These are phyloP conservation scores for Augiades crinisus DNA, from an alignment of 2,888 invertebrate species.

Conservation along the genomic window DNA sequence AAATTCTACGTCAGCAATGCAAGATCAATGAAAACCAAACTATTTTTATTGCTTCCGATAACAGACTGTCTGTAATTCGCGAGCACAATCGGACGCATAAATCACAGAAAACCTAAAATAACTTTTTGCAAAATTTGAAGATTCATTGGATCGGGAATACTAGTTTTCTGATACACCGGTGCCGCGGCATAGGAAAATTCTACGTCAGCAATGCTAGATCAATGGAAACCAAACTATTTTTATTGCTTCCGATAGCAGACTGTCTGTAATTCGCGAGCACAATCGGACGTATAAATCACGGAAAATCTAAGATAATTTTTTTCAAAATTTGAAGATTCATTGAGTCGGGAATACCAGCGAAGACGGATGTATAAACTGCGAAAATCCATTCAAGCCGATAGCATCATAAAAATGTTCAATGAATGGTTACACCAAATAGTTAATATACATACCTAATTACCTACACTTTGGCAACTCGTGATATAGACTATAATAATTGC, in stretches of 20 bases:
- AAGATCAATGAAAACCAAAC: constrained; percentile 16
- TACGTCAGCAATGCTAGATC: constrained; percentile 15
- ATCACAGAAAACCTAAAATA: constrained; percentile 10
- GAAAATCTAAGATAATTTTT: constrained; percentile 5
- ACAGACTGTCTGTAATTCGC: not conserved
- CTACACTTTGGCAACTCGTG: too few relatives aligned
- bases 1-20: constrained; percentile 9
- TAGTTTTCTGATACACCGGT: too few relatives aligned
- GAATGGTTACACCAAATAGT: too few relatives aligned
- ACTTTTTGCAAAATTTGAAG: constrained; percentile 2
- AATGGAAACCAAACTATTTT: constrained; percentile 16
- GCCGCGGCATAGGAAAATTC: not conserved
- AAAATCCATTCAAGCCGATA: too few relatives aligned
- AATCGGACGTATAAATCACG: constrained; percentile 17
- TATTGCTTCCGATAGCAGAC: constrained; percentile 4
- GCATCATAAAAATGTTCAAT: too few relatives aligned
- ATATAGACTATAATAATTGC: too few relatives aligned
- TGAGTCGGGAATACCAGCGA: not conserved
- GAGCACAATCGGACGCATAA: constrained; percentile 12
- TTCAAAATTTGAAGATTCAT: constrained; percentile 8
- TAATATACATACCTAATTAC: too few relatives aligned
- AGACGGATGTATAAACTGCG: not conserved
- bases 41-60: constrained; percentile 11
- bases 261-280: constrained; percentile 1
- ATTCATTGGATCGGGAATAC: too few relatives aligned